Percentiles rank a stretch among this genome's conserved stretches.
Evolutionary conservation across 2,888 invertebrate genomes (phyloP).

Genomic region (Siphlonurus alternatus): DNA sequence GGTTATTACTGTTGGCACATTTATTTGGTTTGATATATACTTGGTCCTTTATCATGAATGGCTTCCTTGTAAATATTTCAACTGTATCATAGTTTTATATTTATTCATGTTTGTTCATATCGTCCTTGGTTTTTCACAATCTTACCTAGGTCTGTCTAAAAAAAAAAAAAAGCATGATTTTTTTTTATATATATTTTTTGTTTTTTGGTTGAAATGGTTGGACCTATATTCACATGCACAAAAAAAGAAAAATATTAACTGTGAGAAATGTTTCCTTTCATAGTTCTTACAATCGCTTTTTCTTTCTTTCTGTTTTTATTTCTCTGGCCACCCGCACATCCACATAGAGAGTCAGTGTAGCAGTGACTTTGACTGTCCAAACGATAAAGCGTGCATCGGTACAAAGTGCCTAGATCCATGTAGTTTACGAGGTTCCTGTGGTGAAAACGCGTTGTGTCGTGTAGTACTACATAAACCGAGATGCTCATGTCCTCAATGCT

Average conservation of each 20-base stretch:
- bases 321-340: conserved; percentile 20
- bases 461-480: conserved; percentile 69
- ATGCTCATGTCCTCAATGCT: conserved; percentile 77
- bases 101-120: background rate
- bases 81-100: conserved; percentile 1
- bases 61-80: conserved; percentile 40
- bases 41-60: conserved; percentile 24
- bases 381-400: conserved; percentile 82
- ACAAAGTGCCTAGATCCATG: conserved; percentile 84
- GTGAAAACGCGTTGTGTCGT: conserved; percentile 74
- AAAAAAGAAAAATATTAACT: background rate
- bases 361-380: conserved; percentile 79
- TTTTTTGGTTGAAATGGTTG: background rate
- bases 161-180: conserved; percentile 1
- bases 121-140: background rate
- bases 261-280: conserved; percentile 66
- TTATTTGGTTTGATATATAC: conserved; percentile 13
- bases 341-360: conserved; percentile 69
- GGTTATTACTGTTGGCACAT: conserved; percentile 1
- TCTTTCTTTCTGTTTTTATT: conserved; percentile 31
- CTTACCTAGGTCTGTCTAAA: conserved; percentile 1
- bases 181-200: no score
- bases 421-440: conserved; percentile 73
- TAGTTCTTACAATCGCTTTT: conserved; percentile 71
- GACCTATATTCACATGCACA: background rate